Conservation (phyloP, 2,113 vertebrate genomes). For the Raja brachyura region DNA sequence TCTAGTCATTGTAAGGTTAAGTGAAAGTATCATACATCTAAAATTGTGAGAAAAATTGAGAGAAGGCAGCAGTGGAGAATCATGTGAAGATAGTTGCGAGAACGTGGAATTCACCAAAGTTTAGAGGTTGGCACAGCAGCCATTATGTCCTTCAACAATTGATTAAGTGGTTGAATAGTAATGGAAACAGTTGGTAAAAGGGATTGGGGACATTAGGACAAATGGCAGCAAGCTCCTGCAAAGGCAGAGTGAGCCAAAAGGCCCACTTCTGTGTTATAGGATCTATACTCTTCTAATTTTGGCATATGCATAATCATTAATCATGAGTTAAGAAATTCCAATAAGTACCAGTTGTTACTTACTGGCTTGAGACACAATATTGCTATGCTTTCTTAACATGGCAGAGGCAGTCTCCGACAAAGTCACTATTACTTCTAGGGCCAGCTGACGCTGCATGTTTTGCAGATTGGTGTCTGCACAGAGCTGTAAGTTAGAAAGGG, state of each 20-base stretch:
- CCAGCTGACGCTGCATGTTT: conserved; percentile 93
- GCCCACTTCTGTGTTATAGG: neutral
- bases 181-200: neutral
- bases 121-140: neutral
- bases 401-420: conserved; percentile 93
- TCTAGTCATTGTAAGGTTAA: neutral
- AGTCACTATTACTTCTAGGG: conserved; percentile 90
- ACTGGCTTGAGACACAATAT: conserved; percentile 86
- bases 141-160: neutral
- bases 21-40: neutral
- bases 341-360: conserved; percentile 50
- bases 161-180: neutral
- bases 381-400: conserved; percentile 92
- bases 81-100: neutral
- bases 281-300: neutral
- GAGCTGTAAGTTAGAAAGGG: conserved; percentile 58
- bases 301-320: neutral
- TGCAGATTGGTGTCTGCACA: conserved; percentile 83
- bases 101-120: neutral
- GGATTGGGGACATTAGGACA: too few relatives aligned
- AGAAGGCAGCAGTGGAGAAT: neutral
- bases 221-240: neutral
- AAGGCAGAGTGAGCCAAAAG: neutral
- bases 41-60: neutral
- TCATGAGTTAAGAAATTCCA: neutral